Evolutionary conservation across 2,888 invertebrate genomes (phyloP).

Genomic region (Synanthedon tipuliformis): DNA sequence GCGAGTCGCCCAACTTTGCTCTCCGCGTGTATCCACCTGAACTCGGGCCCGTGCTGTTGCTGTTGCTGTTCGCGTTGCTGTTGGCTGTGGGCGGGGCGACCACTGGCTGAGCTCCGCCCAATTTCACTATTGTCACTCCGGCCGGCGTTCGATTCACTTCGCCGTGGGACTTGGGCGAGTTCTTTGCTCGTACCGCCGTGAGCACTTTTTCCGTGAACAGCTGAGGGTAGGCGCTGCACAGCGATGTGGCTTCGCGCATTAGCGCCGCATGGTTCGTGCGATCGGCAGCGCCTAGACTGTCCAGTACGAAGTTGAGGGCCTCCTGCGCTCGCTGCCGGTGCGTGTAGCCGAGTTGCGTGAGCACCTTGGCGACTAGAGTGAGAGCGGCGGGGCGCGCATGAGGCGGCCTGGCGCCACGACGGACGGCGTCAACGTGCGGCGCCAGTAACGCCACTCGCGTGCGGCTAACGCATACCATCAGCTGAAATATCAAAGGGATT

Average conservation of each 20-base stretch:
- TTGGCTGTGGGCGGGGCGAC: constrained; percentile 9
- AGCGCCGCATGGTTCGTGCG: constrained; percentile 79
- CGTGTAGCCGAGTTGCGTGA: constrained; percentile 78
- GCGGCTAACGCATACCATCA: constrained; percentile 81
- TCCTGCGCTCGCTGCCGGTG: constrained; percentile 81
- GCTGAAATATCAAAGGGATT: constrained; percentile 27
- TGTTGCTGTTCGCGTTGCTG: constrained; percentile 23
- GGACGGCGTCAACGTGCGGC: constrained; percentile 77
- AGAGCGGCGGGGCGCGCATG: constrained; percentile 75
- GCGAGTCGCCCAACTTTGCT: constrained; percentile 78
- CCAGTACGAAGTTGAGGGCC: constrained; percentile 84
- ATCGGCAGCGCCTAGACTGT: constrained; percentile 78
- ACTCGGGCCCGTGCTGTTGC: constrained; percentile 4
- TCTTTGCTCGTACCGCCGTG: constrained; percentile 77
- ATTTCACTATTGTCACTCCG: constrained; percentile 83
- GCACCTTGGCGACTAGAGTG: constrained; percentile 76
- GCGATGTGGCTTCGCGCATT: constrained; percentile 81
- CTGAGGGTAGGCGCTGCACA: constrained; percentile 84
- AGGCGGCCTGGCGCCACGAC: constrained; percentile 64
- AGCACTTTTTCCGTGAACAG: constrained; percentile 85
- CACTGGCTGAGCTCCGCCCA: constrained; percentile 54
- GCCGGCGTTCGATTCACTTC: constrained; percentile 79
- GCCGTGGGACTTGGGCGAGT: constrained; percentile 49
- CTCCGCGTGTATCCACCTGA: constrained; percentile 65
- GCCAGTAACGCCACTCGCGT: constrained; percentile 77